Evolutionary conservation across 2,888 invertebrate genomes (phyloP).

Genomic region (Leptura quadrifasciata): DNA sequence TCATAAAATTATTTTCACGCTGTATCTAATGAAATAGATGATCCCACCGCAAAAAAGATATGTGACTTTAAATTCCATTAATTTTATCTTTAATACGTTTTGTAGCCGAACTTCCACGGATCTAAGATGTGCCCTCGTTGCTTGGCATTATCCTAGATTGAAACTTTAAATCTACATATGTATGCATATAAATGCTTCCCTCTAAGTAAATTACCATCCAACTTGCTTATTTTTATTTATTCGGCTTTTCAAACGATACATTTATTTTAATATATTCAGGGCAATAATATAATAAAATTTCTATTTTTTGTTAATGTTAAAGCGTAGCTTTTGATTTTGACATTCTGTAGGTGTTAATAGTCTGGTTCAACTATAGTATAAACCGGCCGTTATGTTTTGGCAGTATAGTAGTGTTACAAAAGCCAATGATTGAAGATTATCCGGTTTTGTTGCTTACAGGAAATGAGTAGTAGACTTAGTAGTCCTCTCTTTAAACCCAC

Average conservation of each 20-base stretch:
- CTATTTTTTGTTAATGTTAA: too few relatives aligned
- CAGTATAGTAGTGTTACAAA: too few relatives aligned
- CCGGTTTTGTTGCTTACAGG: too few relatives aligned
- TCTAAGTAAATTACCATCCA: slow-evolving; percentile 26
- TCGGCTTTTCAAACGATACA: background rate
- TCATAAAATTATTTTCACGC: background rate
- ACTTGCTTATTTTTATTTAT: slow-evolving; percentile 20
- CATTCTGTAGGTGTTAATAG: too few relatives aligned
- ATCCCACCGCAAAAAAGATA: slow-evolving; percentile 10
- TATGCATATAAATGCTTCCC: slow-evolving; percentile 50
- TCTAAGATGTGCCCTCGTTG: slow-evolving; percentile 49
- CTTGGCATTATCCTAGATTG: slow-evolving; percentile 52
- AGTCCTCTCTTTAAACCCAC: too few relatives aligned
- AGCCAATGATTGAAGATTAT: too few relatives aligned
- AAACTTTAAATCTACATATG: slow-evolving; percentile 55
- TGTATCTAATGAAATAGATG: background rate
- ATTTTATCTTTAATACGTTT: slow-evolving; percentile 47
- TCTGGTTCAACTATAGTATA: too few relatives aligned
- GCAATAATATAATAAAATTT: too few relatives aligned
- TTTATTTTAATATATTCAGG: slow-evolving; percentile 9
- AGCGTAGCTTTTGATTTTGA: too few relatives aligned
- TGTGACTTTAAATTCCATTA: slow-evolving; percentile 35
- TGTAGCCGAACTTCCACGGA: slow-evolving; percentile 47
- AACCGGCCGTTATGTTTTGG: too few relatives aligned
- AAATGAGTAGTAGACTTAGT: too few relatives aligned